phyloP scores from a whole-genome alignment of 2,888 invertebrate genomes.

The Drosophila rellima region DNA sequence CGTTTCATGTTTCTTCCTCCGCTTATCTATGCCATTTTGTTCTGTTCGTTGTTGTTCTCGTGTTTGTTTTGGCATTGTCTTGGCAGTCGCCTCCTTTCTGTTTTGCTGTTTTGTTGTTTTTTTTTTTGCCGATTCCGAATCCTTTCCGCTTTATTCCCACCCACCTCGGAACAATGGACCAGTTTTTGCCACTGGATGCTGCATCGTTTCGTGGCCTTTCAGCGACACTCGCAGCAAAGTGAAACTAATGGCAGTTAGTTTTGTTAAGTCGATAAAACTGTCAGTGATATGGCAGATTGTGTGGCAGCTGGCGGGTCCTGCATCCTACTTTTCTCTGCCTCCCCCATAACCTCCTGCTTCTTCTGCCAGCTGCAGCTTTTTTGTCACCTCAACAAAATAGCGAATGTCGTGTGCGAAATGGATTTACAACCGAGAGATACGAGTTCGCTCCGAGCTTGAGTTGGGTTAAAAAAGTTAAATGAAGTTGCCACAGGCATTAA shows the following conservation, averaged over 20 bases:
- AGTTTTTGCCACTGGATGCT: conserved; percentile 49
- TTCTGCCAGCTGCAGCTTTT: conserved; percentile 41
- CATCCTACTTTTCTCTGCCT: neutral
- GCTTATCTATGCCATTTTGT: conserved; percentile 59
- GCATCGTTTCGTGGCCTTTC: conserved; percentile 72
- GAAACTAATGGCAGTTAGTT: conserved; percentile 84
- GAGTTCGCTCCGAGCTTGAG: conserved; percentile 52
- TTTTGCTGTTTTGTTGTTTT: conserved; percentile 29
- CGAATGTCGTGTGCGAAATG: conserved; percentile 21
- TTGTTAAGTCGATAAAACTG: conserved; percentile 84
- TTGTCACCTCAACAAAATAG: conserved; percentile 42
- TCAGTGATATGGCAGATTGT: conserved; percentile 83
- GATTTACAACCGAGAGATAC: conserved; percentile 55
- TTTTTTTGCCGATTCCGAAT: conserved; percentile 17
- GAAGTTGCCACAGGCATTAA: conserved; percentile 76
- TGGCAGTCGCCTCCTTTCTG: conserved; percentile 34
- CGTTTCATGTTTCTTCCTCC: conserved; percentile 42
- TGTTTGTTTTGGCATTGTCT: conserved; percentile 77
- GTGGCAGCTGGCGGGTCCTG: conserved; percentile 64
- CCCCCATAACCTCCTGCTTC: neutral
- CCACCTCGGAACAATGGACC: conserved; percentile 39
- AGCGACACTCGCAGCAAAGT: conserved; percentile 77
- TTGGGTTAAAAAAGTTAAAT: conserved; percentile 76
- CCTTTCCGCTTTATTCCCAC: conserved; percentile 24
- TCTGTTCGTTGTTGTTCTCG: conserved; percentile 37